Evolutionary conservation across 2,797 vertebrate species (phyloP), one percentile per base, ranked within the genome.

Genomic region (Anas capensis): DNA sequence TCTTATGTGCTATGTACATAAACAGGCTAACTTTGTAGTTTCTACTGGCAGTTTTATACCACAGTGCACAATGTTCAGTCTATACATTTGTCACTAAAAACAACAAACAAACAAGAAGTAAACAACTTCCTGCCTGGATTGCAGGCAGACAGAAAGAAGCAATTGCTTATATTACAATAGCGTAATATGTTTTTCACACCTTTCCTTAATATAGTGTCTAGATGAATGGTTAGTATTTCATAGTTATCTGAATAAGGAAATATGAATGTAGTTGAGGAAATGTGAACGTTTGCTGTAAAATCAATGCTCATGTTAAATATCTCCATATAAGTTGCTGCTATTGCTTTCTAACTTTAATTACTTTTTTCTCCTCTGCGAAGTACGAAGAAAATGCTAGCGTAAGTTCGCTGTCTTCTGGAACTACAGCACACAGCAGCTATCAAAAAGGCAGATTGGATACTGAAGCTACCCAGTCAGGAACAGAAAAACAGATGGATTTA

Each of bases 321-420:
- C 27, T 23, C 18, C 69, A 21, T 78, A 6, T 73, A 46, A 84
- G 65, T 54, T 73, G 82, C 64, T 85, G 34, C 40, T 12, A 8
- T 46, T 89, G 44, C 56, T 70, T 92, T 92, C 81, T 77, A 68
- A 70, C 53, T 91, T 86, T 83, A 86, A 92, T 95, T 75, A 69
- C 34, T 60, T 91, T 65, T 91, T 77, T 64, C 51, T 94, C 12
- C 36, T 79, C 57, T 91, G 20, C 96, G 51, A 76, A 98, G 98
- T 91, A 92, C 95, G 91, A 97, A 80, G 97, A 97, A 94, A 95
- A 82, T 62, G 86, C 87, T 87, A 36, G 56, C 86, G 2, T 81
- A 23, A 88, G 57, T 86, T 92, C 96, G 19, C 19, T 62, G 0
- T 60, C 88, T 23, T 70, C 84, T 76, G 69, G 87, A 77, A 46